Conservation (phyloP, 2,113 vertebrate species). For the Dicentrarchus labrax region DNA sequence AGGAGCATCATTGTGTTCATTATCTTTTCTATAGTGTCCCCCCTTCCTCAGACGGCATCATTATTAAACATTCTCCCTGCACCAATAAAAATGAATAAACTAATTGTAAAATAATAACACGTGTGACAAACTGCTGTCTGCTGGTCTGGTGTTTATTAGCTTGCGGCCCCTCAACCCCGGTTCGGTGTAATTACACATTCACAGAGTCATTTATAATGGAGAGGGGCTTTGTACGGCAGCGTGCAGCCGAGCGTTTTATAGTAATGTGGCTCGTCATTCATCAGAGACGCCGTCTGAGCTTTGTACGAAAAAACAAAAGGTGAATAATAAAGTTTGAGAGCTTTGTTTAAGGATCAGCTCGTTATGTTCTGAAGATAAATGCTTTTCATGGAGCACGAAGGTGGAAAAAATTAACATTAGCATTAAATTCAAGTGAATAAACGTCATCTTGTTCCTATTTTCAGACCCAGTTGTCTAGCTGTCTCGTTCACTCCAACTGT, state of each 20-base stretch:
- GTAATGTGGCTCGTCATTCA: constrained; percentile 2
- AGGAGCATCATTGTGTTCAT: constrained; percentile 36
- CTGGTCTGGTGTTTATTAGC: constrained; percentile 17
- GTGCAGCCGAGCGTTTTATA: neutral
- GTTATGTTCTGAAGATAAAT: constrained; percentile 2
- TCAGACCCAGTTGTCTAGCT: no score
- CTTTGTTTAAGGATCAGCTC: constrained; percentile 13
- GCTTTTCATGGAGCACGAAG: neutral
- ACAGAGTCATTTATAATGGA: neutral
- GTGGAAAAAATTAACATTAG: neutral
- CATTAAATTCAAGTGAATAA: no score
- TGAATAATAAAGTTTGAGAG: constrained; percentile 23
- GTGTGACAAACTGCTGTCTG: constrained; percentile 14
- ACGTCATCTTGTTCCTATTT: no score
- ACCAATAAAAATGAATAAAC: constrained; percentile 44
- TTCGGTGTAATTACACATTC: constrained; percentile 13
- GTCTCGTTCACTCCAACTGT: no score
- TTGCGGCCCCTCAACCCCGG: neutral
- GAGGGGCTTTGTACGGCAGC: neutral
- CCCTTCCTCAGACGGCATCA: neutral
- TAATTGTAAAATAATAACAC: constrained; percentile 49
- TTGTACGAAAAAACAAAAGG: neutral
- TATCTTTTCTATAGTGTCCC: constrained; percentile 3
- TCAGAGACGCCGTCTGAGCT: neutral
- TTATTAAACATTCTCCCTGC: constrained; percentile 35